phyloP scores from a whole-genome alignment of 2,797 vertebrate species.

The Babyrousa celebensis region DNA sequence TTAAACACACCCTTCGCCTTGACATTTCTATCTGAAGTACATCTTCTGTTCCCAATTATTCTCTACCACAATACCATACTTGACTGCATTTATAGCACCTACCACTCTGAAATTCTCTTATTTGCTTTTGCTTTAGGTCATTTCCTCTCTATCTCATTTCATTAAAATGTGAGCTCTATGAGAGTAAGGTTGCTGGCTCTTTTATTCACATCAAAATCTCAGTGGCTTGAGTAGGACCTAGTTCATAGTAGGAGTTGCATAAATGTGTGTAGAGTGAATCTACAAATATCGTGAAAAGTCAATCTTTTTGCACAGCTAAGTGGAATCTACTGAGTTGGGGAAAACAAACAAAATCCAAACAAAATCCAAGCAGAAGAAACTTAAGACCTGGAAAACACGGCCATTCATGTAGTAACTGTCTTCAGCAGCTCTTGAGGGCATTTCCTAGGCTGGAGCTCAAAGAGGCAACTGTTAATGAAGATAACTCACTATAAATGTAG shows the following conservation, averaged over 20 bases:
- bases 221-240: neutral
- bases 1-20: neutral
- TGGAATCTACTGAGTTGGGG: neutral
- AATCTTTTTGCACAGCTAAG: neutral
- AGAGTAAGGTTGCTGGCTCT: neutral
- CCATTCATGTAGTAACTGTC: neutral
- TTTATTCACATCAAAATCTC: neutral
- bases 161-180: neutral
- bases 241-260: neutral
- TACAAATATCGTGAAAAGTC: neutral
- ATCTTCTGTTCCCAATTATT: neutral
- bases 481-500: neutral
- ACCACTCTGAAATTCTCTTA: neutral
- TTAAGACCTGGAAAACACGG: neutral
- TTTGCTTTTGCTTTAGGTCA: neutral
- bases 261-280: neutral
- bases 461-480: neutral
- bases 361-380: neutral
- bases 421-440: neutral
- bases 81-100: neutral
- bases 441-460: neutral
- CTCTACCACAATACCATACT: neutral
- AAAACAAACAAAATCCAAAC: neutral
- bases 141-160: neutral
- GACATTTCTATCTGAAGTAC: neutral